Base-by-base conservation (phyloP, 2,113 vertebrate species). In the Ciconia boyciana region DNA sequence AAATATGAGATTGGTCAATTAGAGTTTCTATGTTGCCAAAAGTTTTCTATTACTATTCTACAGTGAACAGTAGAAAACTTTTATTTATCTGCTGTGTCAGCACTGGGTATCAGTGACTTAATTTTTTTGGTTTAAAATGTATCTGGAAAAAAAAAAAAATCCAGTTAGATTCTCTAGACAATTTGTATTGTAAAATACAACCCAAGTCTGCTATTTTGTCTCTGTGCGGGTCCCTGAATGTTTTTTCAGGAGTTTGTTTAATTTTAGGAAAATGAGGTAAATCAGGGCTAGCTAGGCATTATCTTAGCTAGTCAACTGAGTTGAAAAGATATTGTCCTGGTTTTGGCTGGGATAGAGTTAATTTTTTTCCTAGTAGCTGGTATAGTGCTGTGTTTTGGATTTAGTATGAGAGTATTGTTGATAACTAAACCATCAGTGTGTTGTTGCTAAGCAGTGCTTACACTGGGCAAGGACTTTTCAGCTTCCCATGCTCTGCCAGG, bases 181-280 rank as follows among this genome's bases (percentile, higher is more conserved):
- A 34, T 21, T 57, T 78, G 20, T 83, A 34, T 78, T 77, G 29
- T 54, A 82, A 86, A 82, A 54, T 62, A 41, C 36, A 69, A 5
- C 16, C n/a, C 0, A 0, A n/a, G 17, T 29, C 55, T 86, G 20
- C 4, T n/a, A 8, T 64, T 76, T 70, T n/a, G 9, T 28, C 7
- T 46, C 34, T 57, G 2, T 39, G 16, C n/a, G n/a, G 5, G 32
- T 77, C 21, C 3, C 6, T 29, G 18, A 24, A 20, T 54, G 36
- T 41, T 64, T 86, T 69, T 65, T 58, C 43, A 57, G 75, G 36
- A 62, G 9, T 57, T 39, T 32, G 24, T 68, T 81, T 77, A 18
- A 32, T 84, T 82, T 71, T 25, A 70, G 70, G 77, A 48, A 66
- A 65, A 66, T 7, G 2, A n/a, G 22, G 17, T 55, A 29, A 58